These are phyloP conservation scores for Drosophila nigritarsus DNA, from an alignment of 2,888 invertebrate genomes.

Conservation along the genomic window DNA sequence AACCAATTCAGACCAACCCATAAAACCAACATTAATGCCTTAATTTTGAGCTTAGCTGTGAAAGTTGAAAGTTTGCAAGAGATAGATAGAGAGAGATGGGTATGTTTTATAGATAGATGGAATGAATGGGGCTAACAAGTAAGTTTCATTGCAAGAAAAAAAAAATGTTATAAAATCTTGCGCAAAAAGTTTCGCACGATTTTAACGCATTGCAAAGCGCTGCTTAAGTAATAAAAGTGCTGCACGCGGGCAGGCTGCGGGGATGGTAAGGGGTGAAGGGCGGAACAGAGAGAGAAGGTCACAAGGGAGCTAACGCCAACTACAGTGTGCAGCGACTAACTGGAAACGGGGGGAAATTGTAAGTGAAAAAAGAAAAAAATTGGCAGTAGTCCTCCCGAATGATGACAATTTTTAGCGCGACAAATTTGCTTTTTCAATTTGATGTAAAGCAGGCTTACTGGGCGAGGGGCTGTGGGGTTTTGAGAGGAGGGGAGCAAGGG, in stretches of 20 bases:
- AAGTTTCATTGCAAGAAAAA: slow-evolving; percentile 33
- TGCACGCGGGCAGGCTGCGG: neutral
- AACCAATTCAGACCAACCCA: slow-evolving; percentile 64
- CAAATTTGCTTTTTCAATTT: slow-evolving; percentile 73
- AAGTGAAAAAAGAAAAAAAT: slow-evolving; percentile 60
- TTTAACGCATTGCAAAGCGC: slow-evolving; percentile 70
- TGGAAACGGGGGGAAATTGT: slow-evolving; percentile 23
- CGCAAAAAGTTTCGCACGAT: slow-evolving; percentile 62
- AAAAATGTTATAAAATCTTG: slow-evolving; percentile 49
- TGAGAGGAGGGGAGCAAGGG: neutral
- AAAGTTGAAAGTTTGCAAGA: slow-evolving; percentile 56
- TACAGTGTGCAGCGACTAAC: slow-evolving; percentile 45
- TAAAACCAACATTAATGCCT: slow-evolving; percentile 79
- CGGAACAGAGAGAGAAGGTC: slow-evolving; percentile 18
- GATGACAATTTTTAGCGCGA: slow-evolving; percentile 70
- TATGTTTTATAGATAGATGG: slow-evolving; percentile 5
- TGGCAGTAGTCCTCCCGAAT: slow-evolving; percentile 72
- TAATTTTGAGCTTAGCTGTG: slow-evolving; percentile 68
- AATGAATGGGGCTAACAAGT: slow-evolving; percentile 27
- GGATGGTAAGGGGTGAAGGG: neutral
- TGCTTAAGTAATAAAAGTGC: slow-evolving; percentile 63
- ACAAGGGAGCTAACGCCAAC: slow-evolving; percentile 45
- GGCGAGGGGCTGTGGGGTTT: neutral
- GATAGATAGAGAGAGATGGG: neutral
- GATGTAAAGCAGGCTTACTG: slow-evolving; percentile 54